These are phyloP conservation scores for Crypturellus undulatus DNA, from an alignment of 2,113 vertebrate genomes.

Conservation along the genomic window DNA sequence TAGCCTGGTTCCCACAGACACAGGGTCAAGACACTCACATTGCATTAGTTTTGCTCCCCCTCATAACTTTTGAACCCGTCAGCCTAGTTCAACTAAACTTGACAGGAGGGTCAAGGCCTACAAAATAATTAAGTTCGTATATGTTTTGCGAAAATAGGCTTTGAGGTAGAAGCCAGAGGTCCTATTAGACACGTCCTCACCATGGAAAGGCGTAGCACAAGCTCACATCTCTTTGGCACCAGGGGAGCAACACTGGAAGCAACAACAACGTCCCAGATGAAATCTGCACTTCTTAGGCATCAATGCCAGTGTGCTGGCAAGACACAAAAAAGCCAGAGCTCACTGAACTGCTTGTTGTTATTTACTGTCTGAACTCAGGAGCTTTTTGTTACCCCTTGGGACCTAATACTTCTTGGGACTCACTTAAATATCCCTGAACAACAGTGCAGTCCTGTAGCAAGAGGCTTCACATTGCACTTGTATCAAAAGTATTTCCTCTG, in stretches of 20 bases:
- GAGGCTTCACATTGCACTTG: neutral
- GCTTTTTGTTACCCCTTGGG: neutral
- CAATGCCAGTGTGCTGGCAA: neutral
- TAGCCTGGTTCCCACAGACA: neutral
- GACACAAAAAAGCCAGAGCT: neutral
- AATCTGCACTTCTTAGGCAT: neutral
- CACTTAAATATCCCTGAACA: neutral
- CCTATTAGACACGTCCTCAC: rapidly evolving
- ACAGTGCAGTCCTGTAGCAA: neutral
- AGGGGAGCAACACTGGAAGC: neutral
- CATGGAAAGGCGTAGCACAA: rapidly evolving
- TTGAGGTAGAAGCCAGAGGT: neutral
- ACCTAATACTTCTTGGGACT: neutral
- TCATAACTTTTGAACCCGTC: conserved; percentile 10
- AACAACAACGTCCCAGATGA: neutral
- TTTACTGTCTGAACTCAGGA: neutral
- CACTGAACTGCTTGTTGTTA: neutral
- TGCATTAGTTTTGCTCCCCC: conserved; percentile 36
- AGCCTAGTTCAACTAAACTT: conserved; percentile 17
- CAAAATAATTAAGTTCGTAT: neutral
- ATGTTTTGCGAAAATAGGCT: neutral
- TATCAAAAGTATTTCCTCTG: neutral
- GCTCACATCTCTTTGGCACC: rapidly evolving
- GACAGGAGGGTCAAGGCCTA: conserved; percentile 27
- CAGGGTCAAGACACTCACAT: neutral